Base-by-base conservation (phyloP, 2,888 invertebrate species). In the Dicyrtomina minuta region DNA sequence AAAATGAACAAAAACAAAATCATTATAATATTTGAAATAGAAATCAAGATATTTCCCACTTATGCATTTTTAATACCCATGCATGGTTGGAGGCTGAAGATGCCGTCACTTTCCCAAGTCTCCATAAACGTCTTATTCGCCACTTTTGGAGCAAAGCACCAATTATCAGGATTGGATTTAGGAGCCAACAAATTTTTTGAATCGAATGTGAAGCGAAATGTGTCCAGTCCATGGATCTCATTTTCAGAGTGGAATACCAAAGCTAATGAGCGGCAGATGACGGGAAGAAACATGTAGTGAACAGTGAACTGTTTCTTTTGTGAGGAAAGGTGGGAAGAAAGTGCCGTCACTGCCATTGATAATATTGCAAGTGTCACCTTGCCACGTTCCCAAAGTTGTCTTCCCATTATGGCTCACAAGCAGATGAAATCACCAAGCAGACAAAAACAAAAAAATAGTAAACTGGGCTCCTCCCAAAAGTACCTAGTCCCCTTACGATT, bases 101-200 rank as follows among this genome's bases (percentile, higher is more conserved):
- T 20, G 12, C 74, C 74, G 41, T 69, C 55, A 3, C 44, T 44
- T 8, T 67, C 70, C 41, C 74, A 74, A 13, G 62, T 51, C 4
- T 33, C 62, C 3, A 26, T 24, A 12, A 12, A 10, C 2, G 68
- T 43, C 58, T 68, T 68, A n/a, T 70, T 64, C 44, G 70, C 68
- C 22, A 61, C 69, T 17, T 68, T 62, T 0, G 74, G 70, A 66
- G 72, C 72, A 46, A 71, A 74, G 20, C 74, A 74, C 70, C 70
- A 72, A 53, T 69, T 71, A 39, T 70, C 71, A 0, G 74, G 74
- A 61, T 72, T 68, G 22, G 70, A 67, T 8, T 65, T 46, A 3
- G 70, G 70, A 12, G 68, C 66, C 58, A 66, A 24, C 59, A 70
- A 70, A 13, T 58, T 44, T 12, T 66, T 62, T 22, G 55, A 6